phyloP scores from a whole-genome alignment of 2,113 vertebrate genomes.

The Cygnus buccinator region DNA sequence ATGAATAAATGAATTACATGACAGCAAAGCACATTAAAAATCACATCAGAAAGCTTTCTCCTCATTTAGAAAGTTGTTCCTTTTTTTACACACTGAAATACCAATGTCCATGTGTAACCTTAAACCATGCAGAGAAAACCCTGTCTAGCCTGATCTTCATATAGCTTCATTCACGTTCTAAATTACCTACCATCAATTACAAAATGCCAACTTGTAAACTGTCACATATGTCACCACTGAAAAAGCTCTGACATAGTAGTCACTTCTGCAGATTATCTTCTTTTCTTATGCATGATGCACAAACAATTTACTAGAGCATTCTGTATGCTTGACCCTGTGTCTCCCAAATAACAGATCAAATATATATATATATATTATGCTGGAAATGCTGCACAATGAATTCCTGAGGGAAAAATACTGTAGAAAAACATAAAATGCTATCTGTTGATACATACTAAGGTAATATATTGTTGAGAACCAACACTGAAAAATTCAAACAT shows the following conservation, averaged over 20 bases:
- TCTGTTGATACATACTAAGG: neutral
- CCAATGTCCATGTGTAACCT: neutral
- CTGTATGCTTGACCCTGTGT: neutral
- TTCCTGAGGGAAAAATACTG: neutral
- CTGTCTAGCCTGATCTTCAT: neutral
- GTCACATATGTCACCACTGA: neutral
- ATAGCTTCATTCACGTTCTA: neutral
- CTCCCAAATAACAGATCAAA: neutral
- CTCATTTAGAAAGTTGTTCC: neutral
- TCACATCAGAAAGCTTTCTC: neutral
- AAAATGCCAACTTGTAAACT: neutral
- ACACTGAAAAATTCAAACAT: neutral
- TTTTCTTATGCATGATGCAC: neutral
- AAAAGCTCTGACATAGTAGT: neutral
- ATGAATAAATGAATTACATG: neutral
- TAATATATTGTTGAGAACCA: neutral
- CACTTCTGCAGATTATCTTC: neutral
- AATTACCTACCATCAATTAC: neutral
- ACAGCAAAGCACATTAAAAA: neutral
- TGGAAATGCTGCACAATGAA: neutral
- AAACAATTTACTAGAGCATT: neutral
- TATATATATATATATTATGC: neutral
- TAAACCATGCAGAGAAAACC: neutral
- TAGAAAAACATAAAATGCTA: neutral
- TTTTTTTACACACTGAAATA: neutral